Conservation (phyloP, 2,797 vertebrate genomes). For the Manis crassicaudata region DNA sequence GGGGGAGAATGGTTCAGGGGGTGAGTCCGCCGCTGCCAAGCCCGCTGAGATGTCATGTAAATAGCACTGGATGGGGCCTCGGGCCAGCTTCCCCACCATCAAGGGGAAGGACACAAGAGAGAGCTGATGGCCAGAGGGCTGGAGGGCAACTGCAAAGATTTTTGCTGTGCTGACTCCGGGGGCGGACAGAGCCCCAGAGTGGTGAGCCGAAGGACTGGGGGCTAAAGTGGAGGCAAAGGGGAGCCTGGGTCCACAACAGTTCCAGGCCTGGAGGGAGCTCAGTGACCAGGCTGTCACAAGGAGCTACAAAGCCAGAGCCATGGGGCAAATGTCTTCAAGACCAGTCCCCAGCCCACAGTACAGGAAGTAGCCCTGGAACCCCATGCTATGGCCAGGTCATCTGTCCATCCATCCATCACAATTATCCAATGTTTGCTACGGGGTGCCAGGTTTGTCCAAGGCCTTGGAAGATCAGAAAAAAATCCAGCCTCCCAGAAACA, state of each 20-base stretch:
- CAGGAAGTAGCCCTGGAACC: background rate
- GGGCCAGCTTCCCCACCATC: background rate
- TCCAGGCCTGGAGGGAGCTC: no score
- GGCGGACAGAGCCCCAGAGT: background rate
- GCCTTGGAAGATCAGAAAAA: background rate
- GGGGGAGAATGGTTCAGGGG: background rate
- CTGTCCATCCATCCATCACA: background rate
- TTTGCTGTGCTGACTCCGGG: background rate
- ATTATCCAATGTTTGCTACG: background rate
- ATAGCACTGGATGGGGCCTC: background rate
- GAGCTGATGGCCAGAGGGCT: background rate
- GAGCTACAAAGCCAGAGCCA: background rate
- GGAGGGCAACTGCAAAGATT: background rate
- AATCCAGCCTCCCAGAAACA: background rate
- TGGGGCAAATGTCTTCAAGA: background rate
- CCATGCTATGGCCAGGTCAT: background rate
- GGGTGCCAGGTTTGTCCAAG: background rate
- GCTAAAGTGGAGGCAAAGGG: background rate
- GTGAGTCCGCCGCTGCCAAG: background rate
- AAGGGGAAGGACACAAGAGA: background rate
- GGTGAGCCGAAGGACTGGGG: no score
- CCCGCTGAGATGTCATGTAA: background rate
- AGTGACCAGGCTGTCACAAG: no score
- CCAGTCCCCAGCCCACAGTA: background rate
- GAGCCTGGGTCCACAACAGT: accelerated